These are phyloP conservation scores for Calephelis perditalis DNA, from an alignment of 2,888 invertebrate genomes.

Conservation along the genomic window DNA sequence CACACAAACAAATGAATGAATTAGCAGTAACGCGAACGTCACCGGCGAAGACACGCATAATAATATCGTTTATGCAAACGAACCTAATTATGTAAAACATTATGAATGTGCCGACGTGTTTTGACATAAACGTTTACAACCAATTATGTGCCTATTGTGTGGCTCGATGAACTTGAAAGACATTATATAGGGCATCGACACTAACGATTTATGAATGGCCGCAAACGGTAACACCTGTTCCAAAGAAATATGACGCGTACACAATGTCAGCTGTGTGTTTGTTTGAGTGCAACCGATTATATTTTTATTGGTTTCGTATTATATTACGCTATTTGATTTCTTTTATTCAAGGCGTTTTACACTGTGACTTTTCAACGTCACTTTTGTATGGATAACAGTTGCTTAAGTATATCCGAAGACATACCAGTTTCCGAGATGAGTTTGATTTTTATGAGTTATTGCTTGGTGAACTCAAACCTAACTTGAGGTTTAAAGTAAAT, in stretches of 20 bases:
- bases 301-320: conserved; percentile 43
- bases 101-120: conserved; percentile 61
- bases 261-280: conserved; percentile 58
- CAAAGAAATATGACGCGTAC: conserved; percentile 48
- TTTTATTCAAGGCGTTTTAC: conserved; percentile 14
- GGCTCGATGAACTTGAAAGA: conserved; percentile 72
- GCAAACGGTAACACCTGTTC: conserved; percentile 58
- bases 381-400: neutral
- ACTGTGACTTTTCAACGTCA: neutral
- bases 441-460: too few species aligned
- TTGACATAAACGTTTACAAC: conserved; percentile 68
- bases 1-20: conserved; percentile 70
- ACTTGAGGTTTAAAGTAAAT: too few species aligned
- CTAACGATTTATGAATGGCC: conserved; percentile 44
- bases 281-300: conserved; percentile 52
- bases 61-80: conserved; percentile 71
- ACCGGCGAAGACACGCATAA: conserved; percentile 69
- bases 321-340: conserved; percentile 19
- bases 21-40: conserved; percentile 64
- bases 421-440: too few species aligned
- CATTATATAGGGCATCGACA: conserved; percentile 72
- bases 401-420: too few species aligned
- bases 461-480: too few species aligned
- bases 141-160: conserved; percentile 71
- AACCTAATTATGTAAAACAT: conserved; percentile 71